Percentiles rank a stretch among this genome's conserved stretches.
phyloP scores from a whole-genome alignment of 2,888 invertebrate species.

The Erebia aethiops region DNA sequence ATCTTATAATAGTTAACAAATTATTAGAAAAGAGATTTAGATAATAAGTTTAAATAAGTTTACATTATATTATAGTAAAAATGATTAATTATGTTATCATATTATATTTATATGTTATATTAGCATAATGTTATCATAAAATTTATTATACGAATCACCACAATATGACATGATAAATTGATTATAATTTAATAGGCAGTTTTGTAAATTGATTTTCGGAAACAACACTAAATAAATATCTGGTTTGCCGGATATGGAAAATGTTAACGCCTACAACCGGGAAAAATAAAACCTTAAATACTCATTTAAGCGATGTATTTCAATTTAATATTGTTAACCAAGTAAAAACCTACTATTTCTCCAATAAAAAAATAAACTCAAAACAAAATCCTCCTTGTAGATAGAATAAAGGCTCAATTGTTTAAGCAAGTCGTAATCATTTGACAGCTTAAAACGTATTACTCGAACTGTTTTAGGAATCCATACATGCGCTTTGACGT shows the following conservation, averaged over 20 bases:
- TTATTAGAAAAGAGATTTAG: not conserved
- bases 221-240: not conserved
- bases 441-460: too few species aligned
- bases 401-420: not conserved
- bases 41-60: not conserved
- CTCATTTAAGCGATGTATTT: conserved; percentile 1
- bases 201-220: conserved; percentile 16
- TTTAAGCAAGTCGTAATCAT: too few species aligned
- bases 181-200: conserved; percentile 16
- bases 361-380: not conserved
- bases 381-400: not conserved
- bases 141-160: conserved; percentile 12
- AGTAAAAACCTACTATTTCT: not conserved
- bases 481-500: too few species aligned
- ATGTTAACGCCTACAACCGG: conserved; percentile 2
- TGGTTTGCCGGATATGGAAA: conserved; percentile 16
- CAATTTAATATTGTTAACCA: conserved; percentile 11
- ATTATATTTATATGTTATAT: too few species aligned
- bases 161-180: conserved; percentile 15
- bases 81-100: not conserved
- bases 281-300: too few species aligned
- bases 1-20: too few species aligned
- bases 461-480: too few species aligned
- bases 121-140: conserved; percentile 6
- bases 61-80: not conserved